Percentiles rank a stretch among this genome's conserved stretches.
Evolutionary conservation across 2,888 invertebrate species (phyloP).

Genomic region (Formica aserva): DNA sequence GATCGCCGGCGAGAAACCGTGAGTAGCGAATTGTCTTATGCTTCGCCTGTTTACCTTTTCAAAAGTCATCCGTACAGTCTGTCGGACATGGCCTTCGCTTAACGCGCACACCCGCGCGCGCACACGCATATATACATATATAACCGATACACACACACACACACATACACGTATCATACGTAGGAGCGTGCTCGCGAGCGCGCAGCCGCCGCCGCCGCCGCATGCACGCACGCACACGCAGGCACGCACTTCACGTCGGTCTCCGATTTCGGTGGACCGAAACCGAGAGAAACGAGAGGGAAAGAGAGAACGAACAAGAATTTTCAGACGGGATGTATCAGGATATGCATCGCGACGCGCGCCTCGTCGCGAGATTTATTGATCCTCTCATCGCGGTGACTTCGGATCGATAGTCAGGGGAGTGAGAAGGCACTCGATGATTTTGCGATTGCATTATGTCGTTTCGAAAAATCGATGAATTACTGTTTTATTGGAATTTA

Average conservation of each 20-base stretch:
- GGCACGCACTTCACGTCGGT: slow-evolving; percentile 7
- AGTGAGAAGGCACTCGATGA: neutral
- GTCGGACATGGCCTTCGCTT: slow-evolving; percentile 78
- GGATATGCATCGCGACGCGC: neutral
- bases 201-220: neutral
- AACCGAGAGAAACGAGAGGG: neutral
- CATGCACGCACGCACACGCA: neutral
- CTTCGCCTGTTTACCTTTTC: slow-evolving; percentile 70
- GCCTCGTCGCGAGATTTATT: slow-evolving; percentile 67
- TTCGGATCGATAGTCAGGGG: neutral
- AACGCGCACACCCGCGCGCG: slow-evolving; percentile 45
- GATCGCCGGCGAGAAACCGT: slow-evolving; percentile 74
- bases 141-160: slow-evolving; percentile 30
- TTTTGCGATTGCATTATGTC: neutral
- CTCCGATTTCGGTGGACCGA: slow-evolving; percentile 40
- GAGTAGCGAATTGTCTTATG: slow-evolving; percentile 72
- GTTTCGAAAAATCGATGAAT: slow-evolving; percentile 9
- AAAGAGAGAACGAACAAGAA: slow-evolving; percentile 48
- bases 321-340: slow-evolving; percentile 32
- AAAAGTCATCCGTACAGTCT: slow-evolving; percentile 73
- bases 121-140: neutral
- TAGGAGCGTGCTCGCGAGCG: neutral
- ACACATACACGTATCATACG: neutral
- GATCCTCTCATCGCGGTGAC: slow-evolving; percentile 60
- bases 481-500: neutral